These are phyloP conservation scores for Spatulosminthurus flaviceps DNA, from an alignment of 2,888 invertebrate genomes.

Conservation along the genomic window DNA sequence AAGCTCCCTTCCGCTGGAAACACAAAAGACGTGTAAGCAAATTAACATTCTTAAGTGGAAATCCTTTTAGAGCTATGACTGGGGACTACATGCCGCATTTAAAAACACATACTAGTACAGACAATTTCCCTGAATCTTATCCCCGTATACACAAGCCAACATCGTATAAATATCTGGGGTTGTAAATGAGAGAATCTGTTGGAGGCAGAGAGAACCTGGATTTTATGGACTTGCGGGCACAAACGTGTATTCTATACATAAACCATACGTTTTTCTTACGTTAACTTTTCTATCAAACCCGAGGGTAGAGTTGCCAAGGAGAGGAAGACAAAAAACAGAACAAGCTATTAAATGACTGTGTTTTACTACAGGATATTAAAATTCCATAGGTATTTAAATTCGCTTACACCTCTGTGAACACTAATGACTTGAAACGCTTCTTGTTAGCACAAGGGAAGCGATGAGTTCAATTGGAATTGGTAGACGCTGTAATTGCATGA, in stretches of 20 bases:
- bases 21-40: slow-evolving; percentile 37
- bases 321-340: neutral
- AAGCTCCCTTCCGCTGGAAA: slow-evolving; percentile 61
- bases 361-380: slow-evolving; percentile 26
- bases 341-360: slow-evolving; percentile 5
- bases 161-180: slow-evolving; percentile 19
- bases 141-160: no score
- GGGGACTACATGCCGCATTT: neutral
- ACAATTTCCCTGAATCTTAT: neutral
- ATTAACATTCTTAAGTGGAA: slow-evolving; percentile 30
- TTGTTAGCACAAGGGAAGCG: slow-evolving; percentile 25
- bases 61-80: slow-evolving; percentile 3
- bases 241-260: no score
- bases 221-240: neutral
- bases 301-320: neutral
- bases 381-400: slow-evolving; percentile 27
- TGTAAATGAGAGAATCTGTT: neutral
- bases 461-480: slow-evolving; percentile 9
- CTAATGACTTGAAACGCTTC: slow-evolving; percentile 28
- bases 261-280: no score
- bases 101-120: neutral
- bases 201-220: neutral
- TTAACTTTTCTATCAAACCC: neutral
- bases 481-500: slow-evolving; percentile 3
- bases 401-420: slow-evolving; percentile 28